phyloP scores from a whole-genome alignment of 2,888 invertebrate genomes.

The Capitulum mitella region DNA sequence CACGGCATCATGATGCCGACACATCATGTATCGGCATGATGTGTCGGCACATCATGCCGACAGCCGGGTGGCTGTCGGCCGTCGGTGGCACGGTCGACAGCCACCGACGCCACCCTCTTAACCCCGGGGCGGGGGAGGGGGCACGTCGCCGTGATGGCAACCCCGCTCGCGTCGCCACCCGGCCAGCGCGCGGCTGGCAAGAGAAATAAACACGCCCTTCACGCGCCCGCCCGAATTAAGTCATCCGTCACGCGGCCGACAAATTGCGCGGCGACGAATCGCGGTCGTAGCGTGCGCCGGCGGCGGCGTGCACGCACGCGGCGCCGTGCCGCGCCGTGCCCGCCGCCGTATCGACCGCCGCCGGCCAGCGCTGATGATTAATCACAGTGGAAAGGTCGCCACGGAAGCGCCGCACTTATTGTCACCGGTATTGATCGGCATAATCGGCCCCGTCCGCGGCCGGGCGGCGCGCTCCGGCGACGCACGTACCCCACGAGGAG shows the following conservation, averaged over 20 bases:
- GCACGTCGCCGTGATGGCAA: background rate
- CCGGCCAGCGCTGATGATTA: background rate
- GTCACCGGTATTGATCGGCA: background rate
- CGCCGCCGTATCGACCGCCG: background rate
- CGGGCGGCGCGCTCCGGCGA: no score
- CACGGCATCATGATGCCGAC: no score
- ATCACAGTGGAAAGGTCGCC: background rate
- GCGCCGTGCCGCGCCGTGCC: background rate
- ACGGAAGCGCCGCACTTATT: conserved; percentile 3
- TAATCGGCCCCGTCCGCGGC: background rate
- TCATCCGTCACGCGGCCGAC: background rate
- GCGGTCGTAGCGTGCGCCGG: no score
- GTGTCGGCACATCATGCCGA: no score
- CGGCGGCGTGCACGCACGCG: background rate
- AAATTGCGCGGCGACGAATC: background rate
- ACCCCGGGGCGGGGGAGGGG: background rate
- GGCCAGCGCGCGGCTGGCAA: background rate
- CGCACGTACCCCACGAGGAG: no score
- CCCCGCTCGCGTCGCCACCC: background rate
- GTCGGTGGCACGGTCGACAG: background rate
- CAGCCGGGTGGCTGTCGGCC: no score
- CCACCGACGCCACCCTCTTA: background rate
- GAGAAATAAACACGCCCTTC: background rate
- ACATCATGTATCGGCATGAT: no score
- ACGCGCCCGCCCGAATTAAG: background rate